Percentiles rank a stretch among this genome's conserved stretches.
Evolutionary conservation across 2,888 invertebrate genomes (phyloP).

Genomic region (Abscondita cerata): DNA sequence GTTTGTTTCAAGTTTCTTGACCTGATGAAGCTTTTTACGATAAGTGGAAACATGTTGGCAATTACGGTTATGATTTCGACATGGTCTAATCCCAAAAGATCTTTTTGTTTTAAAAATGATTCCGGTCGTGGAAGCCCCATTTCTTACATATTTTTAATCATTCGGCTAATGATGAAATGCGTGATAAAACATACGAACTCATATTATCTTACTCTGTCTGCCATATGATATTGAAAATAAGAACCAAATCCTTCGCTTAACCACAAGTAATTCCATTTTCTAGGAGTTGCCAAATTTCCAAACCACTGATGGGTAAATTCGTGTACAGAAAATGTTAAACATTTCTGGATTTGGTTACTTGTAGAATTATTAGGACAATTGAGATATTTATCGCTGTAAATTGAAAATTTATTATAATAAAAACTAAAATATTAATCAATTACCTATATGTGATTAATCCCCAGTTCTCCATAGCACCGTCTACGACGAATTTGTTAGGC

Average conservation of each 20-base stretch:
- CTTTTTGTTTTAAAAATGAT: no score
- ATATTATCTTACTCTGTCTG: constrained; percentile 44
- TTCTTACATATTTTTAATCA: no score
- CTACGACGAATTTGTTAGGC: constrained; percentile 73
- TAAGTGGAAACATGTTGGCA: no score
- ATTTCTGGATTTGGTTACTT: constrained; percentile 15
- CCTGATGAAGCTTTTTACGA: no score
- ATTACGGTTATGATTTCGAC: no score
- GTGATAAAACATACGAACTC: no score
- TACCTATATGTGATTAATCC: constrained; percentile 81
- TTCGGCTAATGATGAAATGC: no score
- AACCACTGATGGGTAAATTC: constrained; percentile 78
- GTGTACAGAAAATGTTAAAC: constrained; percentile 63
- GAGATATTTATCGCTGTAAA: constrained; percentile 14
- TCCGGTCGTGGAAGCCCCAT: no score
- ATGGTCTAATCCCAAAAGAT: no score
- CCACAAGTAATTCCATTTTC: constrained; percentile 71
- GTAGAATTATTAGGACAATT: constrained; percentile 5
- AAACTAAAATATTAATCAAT: neutral
- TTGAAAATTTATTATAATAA: neutral
- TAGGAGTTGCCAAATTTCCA: constrained; percentile 69
- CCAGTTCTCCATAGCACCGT: constrained; percentile 95
- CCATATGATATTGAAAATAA: constrained; percentile 62
- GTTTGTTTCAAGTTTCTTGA: no score
- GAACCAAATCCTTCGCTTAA: constrained; percentile 75